phyloP scores from a whole-genome alignment of 2,888 invertebrate genomes.

The Sturmia bella region DNA sequence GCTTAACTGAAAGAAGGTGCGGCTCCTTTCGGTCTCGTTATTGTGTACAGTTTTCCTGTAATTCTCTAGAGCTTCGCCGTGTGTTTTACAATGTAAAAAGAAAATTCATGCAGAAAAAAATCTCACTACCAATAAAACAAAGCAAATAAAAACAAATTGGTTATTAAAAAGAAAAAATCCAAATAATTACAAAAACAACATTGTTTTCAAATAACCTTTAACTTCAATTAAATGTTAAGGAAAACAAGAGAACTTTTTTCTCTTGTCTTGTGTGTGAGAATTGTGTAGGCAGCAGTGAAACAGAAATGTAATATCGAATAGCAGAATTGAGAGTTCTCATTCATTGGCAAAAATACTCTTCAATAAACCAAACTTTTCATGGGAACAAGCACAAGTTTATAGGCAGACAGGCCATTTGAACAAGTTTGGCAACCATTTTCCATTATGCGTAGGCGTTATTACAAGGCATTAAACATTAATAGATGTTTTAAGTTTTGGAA shows the following conservation, averaged over 20 bases:
- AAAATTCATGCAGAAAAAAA: not conserved
- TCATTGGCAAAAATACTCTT: constrained; percentile 2
- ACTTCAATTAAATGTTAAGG: not conserved
- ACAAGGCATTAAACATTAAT: too few species aligned
- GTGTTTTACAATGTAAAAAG: not conserved
- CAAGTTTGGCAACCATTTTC: too few species aligned
- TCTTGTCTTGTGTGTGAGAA: not conserved
- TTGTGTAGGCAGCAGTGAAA: not conserved
- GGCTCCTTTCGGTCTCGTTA: too few species aligned
- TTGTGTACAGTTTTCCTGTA: not conserved
- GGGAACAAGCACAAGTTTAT: constrained; percentile 14
- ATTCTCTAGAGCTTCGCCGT: not conserved
- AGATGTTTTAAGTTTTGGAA: too few species aligned
- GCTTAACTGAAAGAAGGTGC: not conserved
- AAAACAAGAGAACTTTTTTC: not conserved
- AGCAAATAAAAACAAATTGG: not conserved
- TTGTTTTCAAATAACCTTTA: constrained; percentile 2
- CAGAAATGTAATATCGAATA: not conserved
- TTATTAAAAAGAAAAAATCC: not conserved
- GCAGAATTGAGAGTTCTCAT: not conserved
- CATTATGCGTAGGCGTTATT: too few species aligned
- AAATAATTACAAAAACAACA: not conserved
- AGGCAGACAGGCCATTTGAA: too few species aligned
- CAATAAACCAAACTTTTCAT: constrained; percentile 25
- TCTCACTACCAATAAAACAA: not conserved